Evolutionary conservation across 2,888 invertebrate genomes (phyloP), one percentile per base, ranked within the genome.

Genomic region (Caenorhabditis drosophilae): DNA sequence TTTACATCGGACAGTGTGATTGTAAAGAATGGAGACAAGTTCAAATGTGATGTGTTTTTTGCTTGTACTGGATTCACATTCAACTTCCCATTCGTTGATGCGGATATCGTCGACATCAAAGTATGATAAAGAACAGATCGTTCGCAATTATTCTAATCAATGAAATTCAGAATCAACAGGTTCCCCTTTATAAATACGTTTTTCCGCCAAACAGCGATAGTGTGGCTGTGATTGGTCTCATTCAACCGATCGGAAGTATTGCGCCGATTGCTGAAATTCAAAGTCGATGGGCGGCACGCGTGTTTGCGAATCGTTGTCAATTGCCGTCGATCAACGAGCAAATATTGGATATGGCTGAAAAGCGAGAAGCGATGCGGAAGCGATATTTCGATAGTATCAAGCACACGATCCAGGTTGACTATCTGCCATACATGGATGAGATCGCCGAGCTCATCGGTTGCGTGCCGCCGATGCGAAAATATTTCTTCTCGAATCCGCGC

Each of bases 1-100:
- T 88, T 98, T 81, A 95, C 96, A 35, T 97, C 97, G 69, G 96
- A 97, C 56, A 94, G 95, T 34, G 88, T 98, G 77, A 97, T 97
- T 16, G 97, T 80, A 16, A 77, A 70, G 38, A 75, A 70, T 35
- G 82, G 80, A 23, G 61, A 69, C 31, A 64, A 62, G 45, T 79
- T 77, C 54, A 55, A 67, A 18, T 73, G 79, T 18, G 82, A 82
- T 53, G 84, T 84, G 0, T 84, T 86, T 35, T 84, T 82, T 44
- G 54, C 73, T 9, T 75, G 77, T 61, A 82, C 82, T 27, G 82
- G 84, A 18, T 86, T 85, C 73, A 75, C 73, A 2, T 85, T 86
- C 67, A 84, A 81, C 1, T 85, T 85, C 68, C 85, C 85, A 4
- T 86, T 84, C 67, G 67, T 86, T 31, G 81, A 84, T 20, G 71